Conservation (phyloP, 2,888 invertebrate genomes). For the Prosapia bicincta region DNA sequence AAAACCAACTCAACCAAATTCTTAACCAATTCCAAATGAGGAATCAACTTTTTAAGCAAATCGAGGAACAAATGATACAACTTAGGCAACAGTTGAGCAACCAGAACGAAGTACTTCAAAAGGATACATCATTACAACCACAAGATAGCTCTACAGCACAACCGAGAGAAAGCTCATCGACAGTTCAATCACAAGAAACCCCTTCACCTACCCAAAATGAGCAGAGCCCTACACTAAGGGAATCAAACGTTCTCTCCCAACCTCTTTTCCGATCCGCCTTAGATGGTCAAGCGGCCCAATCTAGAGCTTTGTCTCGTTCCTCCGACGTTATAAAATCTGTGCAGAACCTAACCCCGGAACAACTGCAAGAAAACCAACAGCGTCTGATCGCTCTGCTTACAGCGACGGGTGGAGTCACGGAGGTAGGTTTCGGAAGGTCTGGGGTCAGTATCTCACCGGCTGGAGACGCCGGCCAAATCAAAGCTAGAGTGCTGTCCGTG, state of each 20-base stretch:
- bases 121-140: not conserved
- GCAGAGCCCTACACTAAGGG: not conserved
- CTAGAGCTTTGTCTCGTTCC: constrained; percentile 36
- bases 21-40: constrained; percentile 5
- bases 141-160: not conserved
- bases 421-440: constrained; percentile 36
- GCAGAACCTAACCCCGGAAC: constrained; percentile 43
- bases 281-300: not conserved
- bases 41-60: not conserved
- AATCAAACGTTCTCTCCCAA: not conserved
- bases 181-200: not conserved
- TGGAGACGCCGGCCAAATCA: constrained; percentile 49
- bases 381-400: constrained; percentile 52
- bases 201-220: not conserved
- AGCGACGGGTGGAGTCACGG: constrained; percentile 43
- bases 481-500: constrained; percentile 55
- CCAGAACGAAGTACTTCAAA: not conserved
- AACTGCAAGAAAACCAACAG: constrained; percentile 48
- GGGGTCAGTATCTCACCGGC: constrained; percentile 44
- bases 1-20: constrained; percentile 15
- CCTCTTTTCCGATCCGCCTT: not conserved
- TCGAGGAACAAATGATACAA: not conserved
- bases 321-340: constrained; percentile 44
- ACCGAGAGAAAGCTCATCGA: not conserved
- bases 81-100: not conserved